Conservation (phyloP, 2,113 vertebrate species). For the Oryzias curvinotus region DNA sequence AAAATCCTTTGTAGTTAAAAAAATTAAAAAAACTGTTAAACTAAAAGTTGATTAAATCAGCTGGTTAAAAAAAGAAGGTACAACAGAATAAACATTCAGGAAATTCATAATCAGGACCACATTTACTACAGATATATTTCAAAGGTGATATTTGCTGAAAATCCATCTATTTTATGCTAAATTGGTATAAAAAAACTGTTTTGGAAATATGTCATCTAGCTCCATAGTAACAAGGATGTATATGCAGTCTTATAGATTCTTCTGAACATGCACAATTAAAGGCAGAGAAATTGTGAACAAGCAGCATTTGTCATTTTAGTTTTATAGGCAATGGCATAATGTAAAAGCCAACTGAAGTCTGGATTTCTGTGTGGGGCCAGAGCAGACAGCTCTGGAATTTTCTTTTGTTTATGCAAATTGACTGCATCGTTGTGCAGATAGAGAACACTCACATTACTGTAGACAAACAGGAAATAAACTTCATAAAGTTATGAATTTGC, state of each 20-base stretch:
- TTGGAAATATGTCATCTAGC: not conserved
- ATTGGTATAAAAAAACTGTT: too few species aligned
- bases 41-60: too few species aligned
- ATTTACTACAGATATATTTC: too few species aligned
- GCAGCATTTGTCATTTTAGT: constrained; percentile 66
- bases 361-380: constrained; percentile 87
- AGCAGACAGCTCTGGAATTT: constrained; percentile 74
- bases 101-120: not conserved
- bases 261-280: not conserved
- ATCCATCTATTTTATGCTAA: too few species aligned
- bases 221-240: too few species aligned
- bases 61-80: too few species aligned
- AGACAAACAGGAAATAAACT: not conserved
- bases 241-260: too few species aligned
- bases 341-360: constrained; percentile 72
- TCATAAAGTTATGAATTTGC: not conserved
- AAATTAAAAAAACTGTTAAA: too few species aligned
- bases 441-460: not conserved
- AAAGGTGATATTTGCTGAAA: too few species aligned
- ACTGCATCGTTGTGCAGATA: constrained; percentile 74
- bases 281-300: constrained; percentile 50
- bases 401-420: constrained; percentile 72
- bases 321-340: constrained; percentile 81
- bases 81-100: not conserved
- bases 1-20: too few species aligned